These are phyloP conservation scores for Gulo gulo DNA, from an alignment of 2,113 vertebrate genomes.

Conservation along the genomic window DNA sequence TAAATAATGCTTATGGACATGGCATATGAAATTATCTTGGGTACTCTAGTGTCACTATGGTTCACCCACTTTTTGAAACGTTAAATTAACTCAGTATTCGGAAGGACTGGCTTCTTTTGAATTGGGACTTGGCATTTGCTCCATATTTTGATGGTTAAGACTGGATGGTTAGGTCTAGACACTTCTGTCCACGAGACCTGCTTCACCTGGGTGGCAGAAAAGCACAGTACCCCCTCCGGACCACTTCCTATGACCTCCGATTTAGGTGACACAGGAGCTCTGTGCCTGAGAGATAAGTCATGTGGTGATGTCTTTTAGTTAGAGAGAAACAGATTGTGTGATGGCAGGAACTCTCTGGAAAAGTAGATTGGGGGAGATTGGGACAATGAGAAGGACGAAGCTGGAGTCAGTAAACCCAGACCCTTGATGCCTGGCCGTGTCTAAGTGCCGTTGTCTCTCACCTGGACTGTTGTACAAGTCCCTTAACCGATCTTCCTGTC, in stretches of 20 bases:
- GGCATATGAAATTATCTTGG: neutral
- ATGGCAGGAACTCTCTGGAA: neutral
- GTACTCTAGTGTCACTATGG: neutral
- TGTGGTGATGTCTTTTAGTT: neutral
- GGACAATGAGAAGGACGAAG: neutral
- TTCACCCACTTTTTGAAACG: neutral
- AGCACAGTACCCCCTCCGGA: neutral
- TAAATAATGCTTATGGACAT: neutral
- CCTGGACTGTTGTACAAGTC: too few relatives aligned
- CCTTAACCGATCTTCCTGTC: neutral
- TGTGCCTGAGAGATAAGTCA: neutral
- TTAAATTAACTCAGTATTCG: neutral
- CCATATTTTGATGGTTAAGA: neutral
- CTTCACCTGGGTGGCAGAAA: neutral
- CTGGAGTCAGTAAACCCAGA: neutral
- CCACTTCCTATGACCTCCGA: neutral
- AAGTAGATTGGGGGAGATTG: neutral
- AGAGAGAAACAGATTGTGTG: neutral
- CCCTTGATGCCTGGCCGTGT: neutral
- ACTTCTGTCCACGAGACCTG: neutral
- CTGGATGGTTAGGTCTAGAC: neutral
- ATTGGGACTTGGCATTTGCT: neutral
- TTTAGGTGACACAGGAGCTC: neutral
- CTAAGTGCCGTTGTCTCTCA: neutral
- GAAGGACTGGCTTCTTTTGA: neutral